A percentile compares a stretch with the other conserved stretches of the same genome.
Evolutionary conservation across 2,888 invertebrate species (phyloP).

Genomic region (Steinernema hermaphroditum): DNA sequence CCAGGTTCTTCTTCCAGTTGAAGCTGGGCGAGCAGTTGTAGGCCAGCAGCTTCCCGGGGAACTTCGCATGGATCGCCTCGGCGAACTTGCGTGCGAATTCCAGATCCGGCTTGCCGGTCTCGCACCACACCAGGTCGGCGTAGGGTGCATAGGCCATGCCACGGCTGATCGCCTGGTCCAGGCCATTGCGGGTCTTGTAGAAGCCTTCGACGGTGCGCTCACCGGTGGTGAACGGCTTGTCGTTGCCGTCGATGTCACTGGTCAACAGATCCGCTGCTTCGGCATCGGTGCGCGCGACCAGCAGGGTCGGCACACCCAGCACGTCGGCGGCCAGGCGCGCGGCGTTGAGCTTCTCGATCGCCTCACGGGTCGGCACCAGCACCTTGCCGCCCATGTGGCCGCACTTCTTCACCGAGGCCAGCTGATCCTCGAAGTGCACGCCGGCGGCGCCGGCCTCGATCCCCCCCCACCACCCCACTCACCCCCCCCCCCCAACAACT

Average conservation of each 20-base stretch:
- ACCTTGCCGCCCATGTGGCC: slow-evolving; percentile 67
- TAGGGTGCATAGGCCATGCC: slow-evolving; percentile 65
- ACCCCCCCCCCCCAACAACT: no score
- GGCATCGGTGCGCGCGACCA: slow-evolving; percentile 68
- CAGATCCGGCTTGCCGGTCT: slow-evolving; percentile 67
- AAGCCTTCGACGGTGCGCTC: slow-evolving; percentile 67
- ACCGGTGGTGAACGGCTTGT: slow-evolving; percentile 66
- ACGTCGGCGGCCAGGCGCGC: slow-evolving; percentile 68
- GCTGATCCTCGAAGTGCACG: slow-evolving; percentile 68
- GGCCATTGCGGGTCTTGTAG: no score
- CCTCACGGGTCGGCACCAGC: slow-evolving; percentile 66
- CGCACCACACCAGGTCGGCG: slow-evolving; percentile 68
- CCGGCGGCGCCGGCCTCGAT: slow-evolving; percentile 66
- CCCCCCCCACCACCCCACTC: no score
- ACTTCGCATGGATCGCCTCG: slow-evolving; percentile 63
- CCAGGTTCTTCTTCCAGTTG: slow-evolving; percentile 67
- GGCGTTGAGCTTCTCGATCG: slow-evolving; percentile 67
- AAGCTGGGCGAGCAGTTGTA: slow-evolving; percentile 67
- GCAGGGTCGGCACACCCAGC: slow-evolving; percentile 66
- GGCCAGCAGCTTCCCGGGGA: slow-evolving; percentile 65
- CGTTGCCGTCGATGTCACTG: slow-evolving; percentile 67
- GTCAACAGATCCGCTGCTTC: slow-evolving; percentile 67
- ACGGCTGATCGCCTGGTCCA: no score
- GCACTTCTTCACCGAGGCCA: slow-evolving; percentile 68
- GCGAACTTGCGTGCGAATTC: slow-evolving; percentile 66